Conservation (phyloP, 2,113 vertebrate genomes). For the Platichthys flesus region DNA sequence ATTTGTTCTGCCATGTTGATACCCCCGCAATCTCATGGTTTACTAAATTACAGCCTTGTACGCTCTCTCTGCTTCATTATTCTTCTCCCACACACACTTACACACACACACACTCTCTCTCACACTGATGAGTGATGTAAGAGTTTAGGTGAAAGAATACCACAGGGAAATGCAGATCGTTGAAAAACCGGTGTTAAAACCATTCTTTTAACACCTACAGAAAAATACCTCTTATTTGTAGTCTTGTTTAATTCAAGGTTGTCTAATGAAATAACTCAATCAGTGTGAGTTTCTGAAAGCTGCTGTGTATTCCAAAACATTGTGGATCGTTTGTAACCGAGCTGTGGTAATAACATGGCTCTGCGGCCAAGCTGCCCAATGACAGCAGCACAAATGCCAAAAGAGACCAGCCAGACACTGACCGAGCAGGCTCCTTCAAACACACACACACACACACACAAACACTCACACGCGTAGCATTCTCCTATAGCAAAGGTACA, state of each 20-base stretch:
- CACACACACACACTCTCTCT: slow-evolving; percentile 30
- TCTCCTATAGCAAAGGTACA: slow-evolving; percentile 70
- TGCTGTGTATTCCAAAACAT: slow-evolving; percentile 11
- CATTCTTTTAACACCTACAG: slow-evolving; percentile 11
- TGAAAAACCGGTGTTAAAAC: neutral
- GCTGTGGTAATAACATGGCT: slow-evolving; percentile 49
- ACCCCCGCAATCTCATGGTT: slow-evolving; percentile 63
- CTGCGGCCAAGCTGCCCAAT: slow-evolving; percentile 51
- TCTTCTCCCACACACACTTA: slow-evolving; percentile 23
- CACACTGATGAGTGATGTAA: slow-evolving; percentile 12
- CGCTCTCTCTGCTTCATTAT: slow-evolving; percentile 49
- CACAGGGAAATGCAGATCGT: neutral
- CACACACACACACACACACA: slow-evolving; percentile 12
- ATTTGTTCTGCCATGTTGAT: slow-evolving; percentile 70
- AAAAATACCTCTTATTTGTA: slow-evolving; percentile 4
- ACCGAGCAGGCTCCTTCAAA: slow-evolving; percentile 24
- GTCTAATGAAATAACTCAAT: slow-evolving; percentile 21
- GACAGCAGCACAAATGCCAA: slow-evolving; percentile 50
- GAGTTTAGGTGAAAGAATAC: neutral
- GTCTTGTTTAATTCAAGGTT: slow-evolving; percentile 10
- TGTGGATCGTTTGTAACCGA: slow-evolving; percentile 41
- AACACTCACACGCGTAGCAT: slow-evolving; percentile 27
- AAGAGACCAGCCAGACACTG: slow-evolving; percentile 33
- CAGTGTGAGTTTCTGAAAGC: slow-evolving; percentile 7
- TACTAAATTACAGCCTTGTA: slow-evolving; percentile 59